Evolutionary conservation across 2,888 invertebrate genomes (phyloP).

Genomic region (Acleris cristana): DNA sequence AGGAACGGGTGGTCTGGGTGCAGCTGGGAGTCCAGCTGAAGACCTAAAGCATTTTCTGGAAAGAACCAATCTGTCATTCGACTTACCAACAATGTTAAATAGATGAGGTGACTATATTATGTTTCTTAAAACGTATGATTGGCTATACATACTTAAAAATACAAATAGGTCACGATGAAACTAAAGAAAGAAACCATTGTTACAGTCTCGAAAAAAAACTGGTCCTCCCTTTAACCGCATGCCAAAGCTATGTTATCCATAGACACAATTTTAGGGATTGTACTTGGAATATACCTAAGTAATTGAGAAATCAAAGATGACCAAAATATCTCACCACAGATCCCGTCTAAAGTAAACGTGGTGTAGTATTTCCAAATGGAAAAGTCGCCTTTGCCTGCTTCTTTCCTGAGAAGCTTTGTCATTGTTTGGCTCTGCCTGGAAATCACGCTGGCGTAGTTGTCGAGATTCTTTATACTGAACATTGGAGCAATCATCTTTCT

Average conservation of each 20-base stretch:
- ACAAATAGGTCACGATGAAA: no score
- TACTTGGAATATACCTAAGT: not conserved
- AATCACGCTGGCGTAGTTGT: not conserved
- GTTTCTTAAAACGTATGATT: no score
- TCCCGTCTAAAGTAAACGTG: constrained; percentile 8
- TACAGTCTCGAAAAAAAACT: no score
- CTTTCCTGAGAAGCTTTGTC: not conserved
- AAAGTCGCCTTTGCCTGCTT: constrained; percentile 3
- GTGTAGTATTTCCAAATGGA: constrained; percentile 4
- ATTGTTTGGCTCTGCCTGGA: not conserved
- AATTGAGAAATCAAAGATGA: not conserved
- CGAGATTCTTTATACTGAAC: constrained; percentile 8
- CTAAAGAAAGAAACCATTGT: no score
- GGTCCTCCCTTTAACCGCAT: no score
- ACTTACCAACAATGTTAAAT: no score
- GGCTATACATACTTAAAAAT: no score
- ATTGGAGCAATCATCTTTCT: not conserved
- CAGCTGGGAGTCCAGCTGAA: constrained; percentile 1
- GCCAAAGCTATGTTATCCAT: no score
- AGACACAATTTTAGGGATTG: no score
- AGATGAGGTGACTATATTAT: no score
- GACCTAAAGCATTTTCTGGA: constrained; percentile 6
- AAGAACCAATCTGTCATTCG: not conserved
- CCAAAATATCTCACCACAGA: constrained; percentile 1
- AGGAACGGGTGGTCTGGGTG: not conserved